These are phyloP conservation scores for Papilio xuthus DNA, from an alignment of 1,140 invertebrate genomes.

Conservation along the genomic window DNA sequence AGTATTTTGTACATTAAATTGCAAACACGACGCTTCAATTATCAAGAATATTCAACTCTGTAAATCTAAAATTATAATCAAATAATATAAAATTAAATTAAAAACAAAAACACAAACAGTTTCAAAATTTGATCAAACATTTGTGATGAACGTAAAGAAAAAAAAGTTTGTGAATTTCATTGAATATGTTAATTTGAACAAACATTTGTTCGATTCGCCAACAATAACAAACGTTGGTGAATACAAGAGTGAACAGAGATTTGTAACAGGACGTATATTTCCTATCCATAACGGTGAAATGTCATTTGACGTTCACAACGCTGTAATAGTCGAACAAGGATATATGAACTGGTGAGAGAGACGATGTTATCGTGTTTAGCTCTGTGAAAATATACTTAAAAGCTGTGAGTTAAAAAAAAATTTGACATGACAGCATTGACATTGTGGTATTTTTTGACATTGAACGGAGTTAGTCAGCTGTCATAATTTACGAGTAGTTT, in stretches of 20 bases:
- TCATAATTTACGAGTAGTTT: too few species aligned
- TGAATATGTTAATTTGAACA: background rate
- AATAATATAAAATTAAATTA: background rate
- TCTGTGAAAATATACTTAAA: too few species aligned
- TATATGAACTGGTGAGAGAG: too few species aligned
- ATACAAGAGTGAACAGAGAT: background rate
- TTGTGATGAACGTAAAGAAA: background rate
- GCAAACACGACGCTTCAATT: background rate
- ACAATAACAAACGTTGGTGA: constrained; percentile 4
- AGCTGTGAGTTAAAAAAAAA: too few species aligned
- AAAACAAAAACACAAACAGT: background rate
- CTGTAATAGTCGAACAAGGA: too few species aligned
- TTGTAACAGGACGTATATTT: background rate
- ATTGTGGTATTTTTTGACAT: too few species aligned
- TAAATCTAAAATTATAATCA: background rate
- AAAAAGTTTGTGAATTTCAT: background rate
- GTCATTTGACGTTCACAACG: too few species aligned
- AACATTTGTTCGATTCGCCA: background rate
- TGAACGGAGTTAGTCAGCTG: too few species aligned
- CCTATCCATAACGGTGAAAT: background rate
- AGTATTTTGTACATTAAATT: constrained; percentile 30
- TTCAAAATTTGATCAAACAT: background rate
- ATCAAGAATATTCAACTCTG: too few species aligned
- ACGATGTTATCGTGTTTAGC: too few species aligned
- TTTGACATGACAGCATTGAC: too few species aligned